These are phyloP conservation scores for Raja brachyura DNA, from an alignment of 2,113 vertebrate species.

Conservation along the genomic window DNA sequence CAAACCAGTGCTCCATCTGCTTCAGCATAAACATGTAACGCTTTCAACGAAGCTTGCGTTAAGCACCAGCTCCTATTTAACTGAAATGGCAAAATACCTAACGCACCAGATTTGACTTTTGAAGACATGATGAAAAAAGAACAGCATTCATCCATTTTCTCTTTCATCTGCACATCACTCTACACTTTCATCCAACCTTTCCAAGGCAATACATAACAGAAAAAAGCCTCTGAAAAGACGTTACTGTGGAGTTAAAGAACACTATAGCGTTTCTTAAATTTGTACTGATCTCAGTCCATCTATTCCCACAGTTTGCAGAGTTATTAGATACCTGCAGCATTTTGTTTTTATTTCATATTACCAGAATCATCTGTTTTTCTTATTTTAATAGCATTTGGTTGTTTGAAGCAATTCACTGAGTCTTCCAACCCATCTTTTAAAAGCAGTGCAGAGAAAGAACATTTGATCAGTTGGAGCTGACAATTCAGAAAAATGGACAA, in stretches of 20 bases:
- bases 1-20: no score
- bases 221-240: background rate
- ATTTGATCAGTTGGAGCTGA: background rate
- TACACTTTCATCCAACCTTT: background rate
- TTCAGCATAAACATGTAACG: background rate
- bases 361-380: background rate
- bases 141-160: background rate
- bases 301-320: no score
- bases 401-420: no score
- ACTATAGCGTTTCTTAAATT: no score
- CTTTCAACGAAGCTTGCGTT: background rate
- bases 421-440: background rate
- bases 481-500: background rate
- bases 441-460: background rate
- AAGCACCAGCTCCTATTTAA: background rate
- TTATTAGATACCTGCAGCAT: no score
- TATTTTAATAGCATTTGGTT: background rate
- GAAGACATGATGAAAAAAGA: background rate
- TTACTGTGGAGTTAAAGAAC: no score
- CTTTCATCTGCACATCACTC: background rate
- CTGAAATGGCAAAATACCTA: background rate
- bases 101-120: background rate
- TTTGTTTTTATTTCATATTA: background rate
- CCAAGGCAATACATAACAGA: background rate
- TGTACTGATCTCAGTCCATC: no score